These are phyloP conservation scores for Lasiurus cinereus DNA, from an alignment of 2,113 vertebrate species.

Conservation along the genomic window DNA sequence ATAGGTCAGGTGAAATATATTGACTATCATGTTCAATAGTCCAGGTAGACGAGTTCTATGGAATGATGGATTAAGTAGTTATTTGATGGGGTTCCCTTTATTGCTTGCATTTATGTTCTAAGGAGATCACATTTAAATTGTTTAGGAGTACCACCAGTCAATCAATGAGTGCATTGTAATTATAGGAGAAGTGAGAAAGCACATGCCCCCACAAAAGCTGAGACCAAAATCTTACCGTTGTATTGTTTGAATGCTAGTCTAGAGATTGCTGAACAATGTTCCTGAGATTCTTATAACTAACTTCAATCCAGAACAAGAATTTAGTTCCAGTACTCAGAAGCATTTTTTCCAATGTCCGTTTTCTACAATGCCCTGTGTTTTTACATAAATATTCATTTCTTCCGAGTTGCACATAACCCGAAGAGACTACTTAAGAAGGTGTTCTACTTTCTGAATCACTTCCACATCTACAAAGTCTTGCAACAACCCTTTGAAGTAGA, in stretches of 20 bases:
- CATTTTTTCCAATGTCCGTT: not conserved
- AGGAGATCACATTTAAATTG: not conserved
- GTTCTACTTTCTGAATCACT: constrained; percentile 9
- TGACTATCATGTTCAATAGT: not conserved
- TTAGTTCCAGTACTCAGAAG: not conserved
- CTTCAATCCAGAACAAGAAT: not conserved
- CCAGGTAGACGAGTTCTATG: not conserved
- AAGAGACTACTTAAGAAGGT: not conserved
- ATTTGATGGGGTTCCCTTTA: not conserved
- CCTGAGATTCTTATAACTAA: not conserved
- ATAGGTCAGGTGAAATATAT: not conserved
- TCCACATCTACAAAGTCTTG: not conserved
- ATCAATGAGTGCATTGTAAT: not conserved
- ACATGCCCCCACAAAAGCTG: not conserved
- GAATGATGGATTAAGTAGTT: not conserved
- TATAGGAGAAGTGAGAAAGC: not conserved
- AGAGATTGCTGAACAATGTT: not conserved
- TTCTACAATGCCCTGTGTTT: not conserved
- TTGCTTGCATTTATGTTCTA: constrained; percentile 12
- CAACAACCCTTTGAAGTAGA: not conserved
- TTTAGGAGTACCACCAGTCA: not conserved
- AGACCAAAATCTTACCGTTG: not conserved
- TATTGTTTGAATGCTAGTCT: not conserved
- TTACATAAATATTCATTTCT: not conserved
- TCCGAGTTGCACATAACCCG: not conserved